Percentiles rank a stretch among this genome's conserved stretches.
Evolutionary conservation across 2,888 invertebrate species (phyloP).

Genomic region (Lepidochrysops patricia): DNA sequence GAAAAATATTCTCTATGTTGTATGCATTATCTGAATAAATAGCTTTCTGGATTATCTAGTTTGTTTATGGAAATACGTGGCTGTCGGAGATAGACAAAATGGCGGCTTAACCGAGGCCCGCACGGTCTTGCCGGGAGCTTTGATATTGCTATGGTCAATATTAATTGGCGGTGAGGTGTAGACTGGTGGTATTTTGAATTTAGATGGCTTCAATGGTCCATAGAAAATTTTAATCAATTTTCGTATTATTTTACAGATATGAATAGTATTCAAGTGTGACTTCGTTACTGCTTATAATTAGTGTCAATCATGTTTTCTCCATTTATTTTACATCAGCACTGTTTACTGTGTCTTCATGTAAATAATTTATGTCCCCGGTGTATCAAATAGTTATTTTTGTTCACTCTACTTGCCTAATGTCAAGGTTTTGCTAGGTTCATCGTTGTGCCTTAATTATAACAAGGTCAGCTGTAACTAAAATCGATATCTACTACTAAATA

Average conservation of each 20-base stretch:
- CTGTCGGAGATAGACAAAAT: conserved; percentile 13
- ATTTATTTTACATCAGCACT: background rate
- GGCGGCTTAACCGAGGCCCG: conserved; percentile 8
- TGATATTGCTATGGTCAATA: conserved; percentile 21
- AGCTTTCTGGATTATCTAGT: background rate
- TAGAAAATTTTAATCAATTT: too few species aligned
- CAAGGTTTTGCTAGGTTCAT: background rate
- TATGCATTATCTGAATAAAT: background rate
- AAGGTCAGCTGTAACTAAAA: conserved; percentile 1
- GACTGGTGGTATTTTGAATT: conserved; percentile 19
- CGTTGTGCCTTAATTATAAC: background rate
- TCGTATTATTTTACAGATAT: too few species aligned
- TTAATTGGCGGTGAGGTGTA: conserved; percentile 19
- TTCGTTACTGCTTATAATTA: too few species aligned
- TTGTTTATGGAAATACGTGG: conserved; percentile 10
- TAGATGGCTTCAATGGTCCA: too few species aligned
- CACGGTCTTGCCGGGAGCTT: conserved; percentile 15
- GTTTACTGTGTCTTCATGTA: background rate
- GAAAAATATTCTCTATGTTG: background rate
- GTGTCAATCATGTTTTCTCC: too few species aligned
- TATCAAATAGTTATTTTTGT: background rate
- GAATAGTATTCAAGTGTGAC: too few species aligned
- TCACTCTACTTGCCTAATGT: background rate
- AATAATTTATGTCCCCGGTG: background rate
- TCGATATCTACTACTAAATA: conserved; percentile 3